Percentiles rank a stretch among this genome's conserved stretches.
Evolutionary conservation across 2,113 vertebrate species (phyloP).

Genomic region (Peromyscus californicus): DNA sequence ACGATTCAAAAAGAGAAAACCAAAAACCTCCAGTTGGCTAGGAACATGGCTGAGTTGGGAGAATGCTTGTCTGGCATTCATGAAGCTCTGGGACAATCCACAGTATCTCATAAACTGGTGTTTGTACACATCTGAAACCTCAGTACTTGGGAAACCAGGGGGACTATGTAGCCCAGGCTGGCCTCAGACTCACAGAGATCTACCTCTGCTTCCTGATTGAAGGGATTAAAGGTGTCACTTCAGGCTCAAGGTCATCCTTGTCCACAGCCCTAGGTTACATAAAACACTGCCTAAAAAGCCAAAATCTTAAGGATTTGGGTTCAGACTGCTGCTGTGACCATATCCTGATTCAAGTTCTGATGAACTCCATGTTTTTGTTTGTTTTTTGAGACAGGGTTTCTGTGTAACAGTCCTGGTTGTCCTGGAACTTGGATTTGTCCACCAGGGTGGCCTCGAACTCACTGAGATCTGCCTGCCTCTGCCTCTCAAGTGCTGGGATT

Average conservation of each 20-base stretch:
- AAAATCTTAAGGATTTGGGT: not conserved
- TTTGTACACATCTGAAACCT: no score
- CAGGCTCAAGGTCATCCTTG: not conserved
- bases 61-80: no score
- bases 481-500: no score
- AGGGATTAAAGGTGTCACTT: not conserved
- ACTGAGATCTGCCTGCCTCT: no score
- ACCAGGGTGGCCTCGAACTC: no score
- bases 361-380: no score
- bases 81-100: not conserved
- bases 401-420: no score
- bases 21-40: not conserved
- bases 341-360: slow-evolving; percentile 11
- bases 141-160: not conserved
- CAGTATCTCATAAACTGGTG: not conserved
- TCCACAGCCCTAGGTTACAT: not conserved
- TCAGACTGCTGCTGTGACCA: slow-evolving; percentile 4
- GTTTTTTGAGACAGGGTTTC: no score
- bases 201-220: not conserved
- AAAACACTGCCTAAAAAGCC: not conserved
- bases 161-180: not conserved
- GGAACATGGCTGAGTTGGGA: not conserved
- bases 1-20: not conserved
- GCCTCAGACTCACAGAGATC: not conserved
- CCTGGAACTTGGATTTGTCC: no score